These are phyloP conservation scores for Lithophane semibrunnea DNA, from an alignment of 2,888 invertebrate species.

Conservation along the genomic window DNA sequence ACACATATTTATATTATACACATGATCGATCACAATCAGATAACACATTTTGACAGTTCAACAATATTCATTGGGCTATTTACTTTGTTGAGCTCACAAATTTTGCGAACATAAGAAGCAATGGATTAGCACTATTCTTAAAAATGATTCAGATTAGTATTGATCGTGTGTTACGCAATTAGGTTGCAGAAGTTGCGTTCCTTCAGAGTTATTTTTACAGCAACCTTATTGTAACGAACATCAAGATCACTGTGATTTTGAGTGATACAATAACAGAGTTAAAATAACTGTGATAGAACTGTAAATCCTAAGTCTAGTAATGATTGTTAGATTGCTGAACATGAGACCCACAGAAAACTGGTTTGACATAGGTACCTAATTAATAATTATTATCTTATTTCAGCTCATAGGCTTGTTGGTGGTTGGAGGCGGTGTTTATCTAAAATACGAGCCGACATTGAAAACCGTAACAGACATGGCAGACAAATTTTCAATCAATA, in stretches of 20 bases:
- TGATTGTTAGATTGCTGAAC: neutral
- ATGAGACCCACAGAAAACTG: neutral
- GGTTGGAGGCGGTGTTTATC: slow-evolving; percentile 40
- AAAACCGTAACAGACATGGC: neutral
- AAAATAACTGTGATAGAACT: neutral
- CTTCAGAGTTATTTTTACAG: neutral
- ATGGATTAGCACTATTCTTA: too few relatives aligned
- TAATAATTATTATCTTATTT: slow-evolving; percentile 22
- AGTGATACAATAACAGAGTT: neutral
- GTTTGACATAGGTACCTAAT: neutral
- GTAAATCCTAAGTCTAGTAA: neutral
- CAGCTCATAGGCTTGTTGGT: slow-evolving; percentile 54
- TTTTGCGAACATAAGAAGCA: too few relatives aligned
- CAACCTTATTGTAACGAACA: neutral
- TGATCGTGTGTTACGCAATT: too few relatives aligned
- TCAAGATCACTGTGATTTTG: neutral
- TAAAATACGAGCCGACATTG: slow-evolving; percentile 1
- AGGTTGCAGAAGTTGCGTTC: neutral
- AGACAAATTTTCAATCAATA: neutral
- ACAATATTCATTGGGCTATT: too few relatives aligned
- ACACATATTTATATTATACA: too few relatives aligned
- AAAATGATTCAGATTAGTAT: too few relatives aligned
- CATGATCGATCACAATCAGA: too few relatives aligned
- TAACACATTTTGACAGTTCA: too few relatives aligned
- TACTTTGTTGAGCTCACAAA: too few relatives aligned